These are phyloP conservation scores for Sicus ferrugineus DNA, from an alignment of 2,888 invertebrate genomes.

Conservation along the genomic window DNA sequence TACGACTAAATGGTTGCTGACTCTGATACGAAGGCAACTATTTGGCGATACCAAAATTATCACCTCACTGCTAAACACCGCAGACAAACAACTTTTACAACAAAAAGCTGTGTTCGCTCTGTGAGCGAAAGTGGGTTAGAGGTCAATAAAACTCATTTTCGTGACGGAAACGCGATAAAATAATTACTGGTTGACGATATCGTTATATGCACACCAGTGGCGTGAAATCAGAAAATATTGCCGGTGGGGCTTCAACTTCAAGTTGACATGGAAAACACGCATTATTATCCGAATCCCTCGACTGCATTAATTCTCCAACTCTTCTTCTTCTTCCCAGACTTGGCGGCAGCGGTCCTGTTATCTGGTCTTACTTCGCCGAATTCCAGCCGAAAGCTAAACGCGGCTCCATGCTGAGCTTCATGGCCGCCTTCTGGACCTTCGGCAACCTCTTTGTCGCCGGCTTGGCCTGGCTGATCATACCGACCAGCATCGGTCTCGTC, in stretches of 20 bases:
- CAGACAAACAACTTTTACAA: no score
- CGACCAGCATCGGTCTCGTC: conserved; percentile 73
- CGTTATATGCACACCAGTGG: no score
- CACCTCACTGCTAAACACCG: not conserved
- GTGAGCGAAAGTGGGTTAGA: no score
- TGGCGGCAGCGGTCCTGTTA: conserved; percentile 76
- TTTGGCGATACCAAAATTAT: not conserved
- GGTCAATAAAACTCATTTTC: no score
- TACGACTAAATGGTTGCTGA: not conserved
- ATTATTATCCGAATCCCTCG: not conserved
- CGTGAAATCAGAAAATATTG: not conserved
- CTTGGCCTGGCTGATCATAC: conserved; percentile 78
- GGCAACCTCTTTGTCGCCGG: conserved; percentile 93
- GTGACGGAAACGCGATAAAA: no score
- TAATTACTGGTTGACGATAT: no score
- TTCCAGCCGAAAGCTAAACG: conserved; percentile 91
- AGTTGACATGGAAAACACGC: not conserved
- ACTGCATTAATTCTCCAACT: no score
- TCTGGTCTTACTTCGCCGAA: conserved; percentile 95
- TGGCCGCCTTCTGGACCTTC: conserved; percentile 95
- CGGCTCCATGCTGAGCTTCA: conserved; percentile 90
- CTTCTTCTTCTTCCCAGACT: no score
- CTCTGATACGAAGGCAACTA: no score
- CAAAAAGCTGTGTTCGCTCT: no score
- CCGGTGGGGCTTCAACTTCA: not conserved